Conservation (phyloP, 2,888 invertebrate species). For the Apamea crenata region DNA sequence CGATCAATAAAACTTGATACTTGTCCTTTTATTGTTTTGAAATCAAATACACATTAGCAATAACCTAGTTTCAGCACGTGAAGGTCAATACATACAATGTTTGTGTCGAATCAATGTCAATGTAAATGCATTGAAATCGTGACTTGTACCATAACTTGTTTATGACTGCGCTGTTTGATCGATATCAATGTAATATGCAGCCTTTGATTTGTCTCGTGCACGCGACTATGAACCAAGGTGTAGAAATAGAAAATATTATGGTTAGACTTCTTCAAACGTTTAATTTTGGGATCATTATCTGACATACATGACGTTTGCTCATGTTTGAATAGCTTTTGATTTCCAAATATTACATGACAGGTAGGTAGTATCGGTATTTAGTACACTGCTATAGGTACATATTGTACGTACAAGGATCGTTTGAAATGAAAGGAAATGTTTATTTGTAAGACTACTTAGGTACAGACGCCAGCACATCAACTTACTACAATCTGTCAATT, state of each 20-base stretch:
- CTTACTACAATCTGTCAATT: too few relatives aligned
- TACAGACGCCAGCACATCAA: too few relatives aligned
- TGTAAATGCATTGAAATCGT: slow-evolving; percentile 34
- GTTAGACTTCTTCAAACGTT: not conserved
- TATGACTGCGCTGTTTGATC: slow-evolving; percentile 38
- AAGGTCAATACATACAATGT: slow-evolving; percentile 38
- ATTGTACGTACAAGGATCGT: too few relatives aligned
- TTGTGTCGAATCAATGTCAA: slow-evolving; percentile 45
- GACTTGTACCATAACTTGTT: slow-evolving; percentile 26
- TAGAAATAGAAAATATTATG: not conserved
- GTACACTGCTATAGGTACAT: too few relatives aligned
- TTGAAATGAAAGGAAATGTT: too few relatives aligned
- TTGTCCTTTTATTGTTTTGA: slow-evolving; percentile 30
- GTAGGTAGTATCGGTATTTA: not conserved
- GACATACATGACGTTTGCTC: not conserved
- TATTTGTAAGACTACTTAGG: too few relatives aligned
- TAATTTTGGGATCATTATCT: not conserved
- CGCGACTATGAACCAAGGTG: slow-evolving; percentile 3
- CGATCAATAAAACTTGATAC: slow-evolving; percentile 19
- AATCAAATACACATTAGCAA: slow-evolving; percentile 55
- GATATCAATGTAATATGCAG: slow-evolving; percentile 51
- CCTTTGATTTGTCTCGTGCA: slow-evolving; percentile 30
- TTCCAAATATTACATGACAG: not conserved
- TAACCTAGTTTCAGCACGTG: slow-evolving; percentile 34
- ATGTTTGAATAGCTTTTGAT: not conserved